Evolutionary conservation across 2,888 invertebrate species (phyloP), one percentile per base, ranked within the genome.

Genomic region (Melieria picta): DNA sequence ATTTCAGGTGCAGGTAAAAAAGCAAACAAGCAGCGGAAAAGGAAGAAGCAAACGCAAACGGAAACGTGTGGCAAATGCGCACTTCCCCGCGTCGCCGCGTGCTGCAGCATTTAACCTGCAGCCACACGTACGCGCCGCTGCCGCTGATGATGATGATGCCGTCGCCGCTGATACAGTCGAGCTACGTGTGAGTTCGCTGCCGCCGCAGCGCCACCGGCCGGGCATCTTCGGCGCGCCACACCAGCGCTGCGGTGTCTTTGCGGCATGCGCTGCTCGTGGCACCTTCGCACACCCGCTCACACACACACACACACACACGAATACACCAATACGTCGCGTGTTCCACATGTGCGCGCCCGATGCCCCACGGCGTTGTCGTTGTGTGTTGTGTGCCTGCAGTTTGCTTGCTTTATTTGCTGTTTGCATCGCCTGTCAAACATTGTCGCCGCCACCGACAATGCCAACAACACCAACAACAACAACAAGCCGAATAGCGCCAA

Each of bases 1-100:
- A 30, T 30, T 30, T 30, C 6, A 7, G 10, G 9, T n/a, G 43
- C 42, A 11, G 43, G 9, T 45, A 45, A 60, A 30, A 16, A 60
- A 60, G 45, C 5, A 11, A 13, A 9, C 43, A 43, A n/a, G 45
- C n/a, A 60, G 4, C 4, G 60, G 5, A 45, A 43, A 10, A 42
- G 60, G 11, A 30, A 47, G 4, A 46, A 5, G 11, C 30, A 13
- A 69, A n/a, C 9, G 52, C 42, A 56, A 62, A 62, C 62, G 69
- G 69, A 69, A 69, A 42, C 46, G 30, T 62, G 62, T 69, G 69
- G 69, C 61, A 69, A 69, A 69, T 62, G 46, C 52, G 50, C 45
- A 69, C 62, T 69, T 69, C 69, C 69, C n/a, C 5, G 42, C 55
- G 48, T 9, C 16, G n/a, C 9, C 46, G 30, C 30, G 30, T 52